Evolutionary conservation across 2,797 vertebrate genomes (phyloP).

Genomic region (Liparis tanakae): DNA sequence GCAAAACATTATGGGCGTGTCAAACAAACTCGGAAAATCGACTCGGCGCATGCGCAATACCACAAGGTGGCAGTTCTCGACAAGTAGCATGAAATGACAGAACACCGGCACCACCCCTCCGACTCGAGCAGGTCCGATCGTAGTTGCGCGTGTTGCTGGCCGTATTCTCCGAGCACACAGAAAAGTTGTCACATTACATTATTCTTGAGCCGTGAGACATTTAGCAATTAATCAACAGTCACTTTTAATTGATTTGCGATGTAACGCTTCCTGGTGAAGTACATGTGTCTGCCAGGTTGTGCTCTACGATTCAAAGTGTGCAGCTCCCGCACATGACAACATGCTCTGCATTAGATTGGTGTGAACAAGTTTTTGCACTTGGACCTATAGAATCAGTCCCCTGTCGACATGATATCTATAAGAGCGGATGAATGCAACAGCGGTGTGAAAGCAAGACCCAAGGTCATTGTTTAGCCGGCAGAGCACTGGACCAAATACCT

Average conservation of each 20-base stretch:
- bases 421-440: slow-evolving; percentile 55
- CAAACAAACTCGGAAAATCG: too few relatives aligned
- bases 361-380: slow-evolving; percentile 70
- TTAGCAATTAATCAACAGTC: slow-evolving; percentile 36
- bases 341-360: slow-evolving; percentile 55
- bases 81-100: too few relatives aligned
- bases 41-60: too few relatives aligned
- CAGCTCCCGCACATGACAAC: slow-evolving; percentile 39
- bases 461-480: slow-evolving; percentile 43
- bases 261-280: slow-evolving; percentile 13
- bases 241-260: slow-evolving; percentile 20
- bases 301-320: slow-evolving; percentile 15
- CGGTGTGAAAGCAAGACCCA: slow-evolving; percentile 64
- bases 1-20: too few relatives aligned
- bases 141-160: neutral
- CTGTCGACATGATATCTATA: slow-evolving; percentile 55
- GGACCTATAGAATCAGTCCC: slow-evolving; percentile 50
- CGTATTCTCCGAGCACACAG: neutral
- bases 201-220: slow-evolving; percentile 17
- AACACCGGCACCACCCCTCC: slow-evolving; percentile 26
- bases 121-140: neutral
- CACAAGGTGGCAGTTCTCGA: too few relatives aligned
- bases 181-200: slow-evolving; percentile 27
- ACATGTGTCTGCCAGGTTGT: slow-evolving; percentile 9
- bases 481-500: slow-evolving; percentile 56